Percentiles rank a stretch among this genome's conserved stretches.
phyloP scores from a whole-genome alignment of 2,888 invertebrate species.

The Trichopoda pennipes region DNA sequence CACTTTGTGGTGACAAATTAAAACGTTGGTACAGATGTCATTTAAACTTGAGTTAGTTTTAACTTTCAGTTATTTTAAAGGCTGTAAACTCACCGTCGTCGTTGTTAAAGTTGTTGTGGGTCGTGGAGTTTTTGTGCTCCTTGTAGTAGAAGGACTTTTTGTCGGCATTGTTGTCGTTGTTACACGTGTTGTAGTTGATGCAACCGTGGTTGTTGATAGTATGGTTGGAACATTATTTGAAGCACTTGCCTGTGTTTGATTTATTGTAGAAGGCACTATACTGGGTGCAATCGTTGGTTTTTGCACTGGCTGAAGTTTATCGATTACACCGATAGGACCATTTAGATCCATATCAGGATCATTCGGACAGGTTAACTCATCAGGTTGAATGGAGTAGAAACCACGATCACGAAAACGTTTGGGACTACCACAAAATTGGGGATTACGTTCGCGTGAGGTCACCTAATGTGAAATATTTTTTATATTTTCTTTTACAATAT shows the following conservation, averaged over 20 bases:
- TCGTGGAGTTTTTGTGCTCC: slow-evolving; percentile 40
- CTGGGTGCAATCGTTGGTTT: slow-evolving; percentile 79
- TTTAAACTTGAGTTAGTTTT: slow-evolving; percentile 26
- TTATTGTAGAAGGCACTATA: slow-evolving; percentile 70
- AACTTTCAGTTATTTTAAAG: slow-evolving; percentile 5
- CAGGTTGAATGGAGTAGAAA: slow-evolving; percentile 92
- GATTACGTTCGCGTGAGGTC: slow-evolving; percentile 94
- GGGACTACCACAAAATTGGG: slow-evolving; percentile 95
- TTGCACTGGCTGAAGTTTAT: slow-evolving; percentile 75
- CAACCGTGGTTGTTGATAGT: slow-evolving; percentile 73
- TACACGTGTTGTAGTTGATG: slow-evolving; percentile 72
- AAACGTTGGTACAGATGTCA: slow-evolving; percentile 27
- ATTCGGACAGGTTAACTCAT: slow-evolving; percentile 85
- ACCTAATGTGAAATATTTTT: slow-evolving; percentile 79
- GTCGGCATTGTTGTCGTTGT: slow-evolving; percentile 67
- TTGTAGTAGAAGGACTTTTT: slow-evolving; percentile 37
- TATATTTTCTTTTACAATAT: too few species aligned
- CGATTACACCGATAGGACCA: slow-evolving; percentile 79
- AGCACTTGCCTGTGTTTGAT: slow-evolving; percentile 68
- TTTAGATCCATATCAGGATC: slow-evolving; percentile 82
- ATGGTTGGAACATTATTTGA: slow-evolving; percentile 54
- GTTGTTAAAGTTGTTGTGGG: slow-evolving; percentile 46
- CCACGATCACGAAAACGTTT: slow-evolving; percentile 89
- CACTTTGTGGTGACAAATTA: slow-evolving; percentile 38
- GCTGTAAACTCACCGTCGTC: slow-evolving; percentile 59